phyloP scores from a whole-genome alignment of 2,113 vertebrate species.

The Chlorodrepanis virens region DNA sequence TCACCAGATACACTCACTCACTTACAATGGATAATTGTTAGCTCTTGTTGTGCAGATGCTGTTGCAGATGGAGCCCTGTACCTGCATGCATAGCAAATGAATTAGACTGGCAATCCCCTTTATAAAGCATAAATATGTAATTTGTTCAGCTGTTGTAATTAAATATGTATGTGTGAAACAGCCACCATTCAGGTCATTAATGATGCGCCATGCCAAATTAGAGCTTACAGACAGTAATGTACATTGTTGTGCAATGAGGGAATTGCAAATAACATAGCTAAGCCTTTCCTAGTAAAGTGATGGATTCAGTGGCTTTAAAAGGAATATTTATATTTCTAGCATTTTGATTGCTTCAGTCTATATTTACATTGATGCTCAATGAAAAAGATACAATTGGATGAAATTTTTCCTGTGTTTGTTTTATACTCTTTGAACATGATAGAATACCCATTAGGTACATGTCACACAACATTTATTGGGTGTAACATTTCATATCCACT shows the following conservation, averaged over 20 bases:
- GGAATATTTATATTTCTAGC: conserved; percentile 78
- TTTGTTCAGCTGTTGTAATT: conserved; percentile 99
- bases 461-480: conserved; percentile 72
- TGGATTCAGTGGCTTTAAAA: conserved; percentile 76
- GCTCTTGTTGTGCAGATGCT: conserved; percentile 93
- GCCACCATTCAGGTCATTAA: conserved; percentile 94
- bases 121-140: conserved; percentile 99
- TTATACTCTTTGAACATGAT: conserved; percentile 71
- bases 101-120: conserved; percentile 87
- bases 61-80: conserved; percentile 95
- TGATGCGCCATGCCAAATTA: conserved; percentile 89
- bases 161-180: conserved; percentile 99
- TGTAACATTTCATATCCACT: conserved; percentile 58
- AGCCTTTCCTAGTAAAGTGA: conserved; percentile 76
- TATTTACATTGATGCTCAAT: conserved; percentile 69
- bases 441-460: conserved; percentile 59
- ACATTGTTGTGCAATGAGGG: conserved; percentile 82
- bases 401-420: conserved; percentile 67
- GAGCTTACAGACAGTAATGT: conserved; percentile 86
- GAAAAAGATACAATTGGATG: conserved; percentile 67
- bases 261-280: conserved; percentile 81
- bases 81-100: conserved; percentile 96
- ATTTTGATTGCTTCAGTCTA: conserved; percentile 76
- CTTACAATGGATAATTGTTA: conserved; percentile 85
- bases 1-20: conserved; percentile 80